Conservation (phyloP, 2,888 invertebrate genomes). For the Cerceris ruficornis region DNA sequence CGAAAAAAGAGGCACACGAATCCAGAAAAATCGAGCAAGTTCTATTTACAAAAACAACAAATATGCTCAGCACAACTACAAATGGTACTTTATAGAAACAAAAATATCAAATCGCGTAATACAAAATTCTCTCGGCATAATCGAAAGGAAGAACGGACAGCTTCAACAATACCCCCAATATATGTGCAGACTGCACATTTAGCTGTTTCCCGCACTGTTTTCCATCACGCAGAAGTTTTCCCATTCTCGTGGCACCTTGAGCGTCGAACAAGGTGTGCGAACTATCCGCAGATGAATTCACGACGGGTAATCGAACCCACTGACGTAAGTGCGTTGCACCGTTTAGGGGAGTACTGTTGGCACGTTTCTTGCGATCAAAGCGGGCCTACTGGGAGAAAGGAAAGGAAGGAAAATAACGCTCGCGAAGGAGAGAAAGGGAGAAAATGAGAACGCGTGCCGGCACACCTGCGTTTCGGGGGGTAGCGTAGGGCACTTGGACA, state of each 20-base stretch:
- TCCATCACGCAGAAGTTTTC: not conserved
- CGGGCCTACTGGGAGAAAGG: not conserved
- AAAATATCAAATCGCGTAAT: too few species aligned
- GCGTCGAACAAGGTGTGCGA: conserved; percentile 4
- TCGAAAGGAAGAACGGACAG: not conserved
- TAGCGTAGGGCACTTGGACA: conserved; percentile 58
- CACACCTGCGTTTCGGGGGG: conserved; percentile 69
- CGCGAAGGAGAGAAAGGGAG: conserved; percentile 17
- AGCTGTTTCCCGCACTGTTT: not conserved
- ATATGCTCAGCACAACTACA: too few species aligned
- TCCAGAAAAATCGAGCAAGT: too few species aligned
- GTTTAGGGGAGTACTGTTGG: conserved; percentile 17
- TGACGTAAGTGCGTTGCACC: conserved; percentile 43
- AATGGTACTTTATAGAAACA: too few species aligned
- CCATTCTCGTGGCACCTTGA: not conserved
- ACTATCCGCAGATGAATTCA: conserved; percentile 17
- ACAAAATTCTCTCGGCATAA: too few species aligned
- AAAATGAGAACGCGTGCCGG: conserved; percentile 67
- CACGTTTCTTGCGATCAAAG: conserved; percentile 25
- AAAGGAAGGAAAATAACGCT: conserved; percentile 12
- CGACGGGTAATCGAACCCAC: conserved; percentile 22
- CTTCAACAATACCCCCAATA: not conserved
- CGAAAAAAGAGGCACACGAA: too few species aligned
- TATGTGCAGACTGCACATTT: not conserved
- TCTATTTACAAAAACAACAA: too few species aligned